Conservation (phyloP, 1,140 invertebrate species). For the Diorhabda sublineata region DNA sequence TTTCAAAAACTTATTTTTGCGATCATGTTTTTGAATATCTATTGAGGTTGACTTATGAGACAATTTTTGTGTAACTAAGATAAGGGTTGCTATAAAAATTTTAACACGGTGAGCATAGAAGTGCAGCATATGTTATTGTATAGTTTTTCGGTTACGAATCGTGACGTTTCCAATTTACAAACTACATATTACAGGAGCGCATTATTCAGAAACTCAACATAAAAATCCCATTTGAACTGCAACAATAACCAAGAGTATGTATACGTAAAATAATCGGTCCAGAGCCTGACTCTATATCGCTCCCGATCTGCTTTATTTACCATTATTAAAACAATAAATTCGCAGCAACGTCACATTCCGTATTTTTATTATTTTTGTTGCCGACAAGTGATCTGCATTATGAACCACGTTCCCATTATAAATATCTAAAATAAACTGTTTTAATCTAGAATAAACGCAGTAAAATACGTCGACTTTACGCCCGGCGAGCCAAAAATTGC, state of each 20-base stretch:
- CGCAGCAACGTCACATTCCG: constrained; percentile 43
- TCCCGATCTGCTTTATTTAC: constrained; percentile 47
- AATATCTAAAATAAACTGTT: constrained; percentile 50
- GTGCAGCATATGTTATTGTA: too few relatives aligned
- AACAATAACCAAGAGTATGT: constrained; percentile 32
- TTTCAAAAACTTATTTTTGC: too few relatives aligned
- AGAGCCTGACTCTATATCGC: constrained; percentile 20
- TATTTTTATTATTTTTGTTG: constrained; percentile 44
- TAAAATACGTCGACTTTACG: constrained; percentile 37
- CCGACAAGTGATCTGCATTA: constrained; percentile 48
- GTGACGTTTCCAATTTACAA: constrained; percentile 1
- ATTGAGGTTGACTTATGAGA: too few relatives aligned
- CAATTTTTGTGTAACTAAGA: too few relatives aligned
- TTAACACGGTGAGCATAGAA: too few relatives aligned
- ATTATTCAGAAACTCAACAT: constrained; percentile 41
- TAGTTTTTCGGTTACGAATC: background rate
- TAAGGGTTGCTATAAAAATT: too few relatives aligned
- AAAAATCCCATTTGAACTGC: constrained; percentile 44
- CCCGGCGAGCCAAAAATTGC: constrained; percentile 44
- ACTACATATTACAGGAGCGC: background rate
- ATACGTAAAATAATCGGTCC: constrained; percentile 28
- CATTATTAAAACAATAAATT: constrained; percentile 50
- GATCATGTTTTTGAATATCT: too few relatives aligned
- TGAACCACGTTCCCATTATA: constrained; percentile 44
- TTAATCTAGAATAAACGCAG: constrained; percentile 47